phyloP scores from a whole-genome alignment of 2,888 invertebrate species.

The Acanthosepion pharaonis region DNA sequence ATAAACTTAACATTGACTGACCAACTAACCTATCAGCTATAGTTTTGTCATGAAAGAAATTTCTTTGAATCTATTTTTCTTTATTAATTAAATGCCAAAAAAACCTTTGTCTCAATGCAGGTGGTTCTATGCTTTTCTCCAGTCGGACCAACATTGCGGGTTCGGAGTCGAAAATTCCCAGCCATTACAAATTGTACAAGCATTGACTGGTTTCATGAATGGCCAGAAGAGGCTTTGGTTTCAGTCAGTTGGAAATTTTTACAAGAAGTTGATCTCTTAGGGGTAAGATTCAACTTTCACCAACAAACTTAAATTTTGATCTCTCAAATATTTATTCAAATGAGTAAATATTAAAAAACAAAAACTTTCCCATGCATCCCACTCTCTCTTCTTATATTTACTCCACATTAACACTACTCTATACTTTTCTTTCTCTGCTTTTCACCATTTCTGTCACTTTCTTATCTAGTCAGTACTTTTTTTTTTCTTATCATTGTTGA shows the following conservation, averaged over 20 bases:
- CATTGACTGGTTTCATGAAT: constrained; percentile 98
- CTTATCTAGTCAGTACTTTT: too few species aligned
- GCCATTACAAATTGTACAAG: constrained; percentile 95
- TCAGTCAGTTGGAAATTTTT: constrained; percentile 93
- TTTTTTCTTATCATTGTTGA: too few species aligned
- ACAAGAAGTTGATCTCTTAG: constrained; percentile 84
- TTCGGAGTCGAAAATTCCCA: constrained; percentile 94
- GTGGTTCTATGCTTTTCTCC: constrained; percentile 98
- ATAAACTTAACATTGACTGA: too few species aligned
- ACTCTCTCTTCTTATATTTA: too few species aligned
- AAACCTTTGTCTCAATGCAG: constrained; percentile 75
- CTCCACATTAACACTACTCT: background rate
- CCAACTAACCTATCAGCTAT: too few species aligned
- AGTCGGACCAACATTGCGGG: constrained; percentile 92
- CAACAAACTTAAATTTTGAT: constrained; percentile 42
- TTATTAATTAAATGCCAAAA: background rate
- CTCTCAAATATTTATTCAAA: background rate
- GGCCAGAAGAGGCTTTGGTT: constrained; percentile 97
- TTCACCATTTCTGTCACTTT: background rate
- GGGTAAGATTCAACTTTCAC: constrained; percentile 77
- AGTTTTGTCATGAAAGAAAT: too few species aligned
- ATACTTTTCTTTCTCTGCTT: background rate
- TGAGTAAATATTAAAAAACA: background rate
- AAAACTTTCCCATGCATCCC: too few species aligned
- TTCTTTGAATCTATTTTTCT: too few species aligned